Evolutionary conservation across 2,113 vertebrate genomes (phyloP).

Genomic region (Oriolus oriolus): DNA sequence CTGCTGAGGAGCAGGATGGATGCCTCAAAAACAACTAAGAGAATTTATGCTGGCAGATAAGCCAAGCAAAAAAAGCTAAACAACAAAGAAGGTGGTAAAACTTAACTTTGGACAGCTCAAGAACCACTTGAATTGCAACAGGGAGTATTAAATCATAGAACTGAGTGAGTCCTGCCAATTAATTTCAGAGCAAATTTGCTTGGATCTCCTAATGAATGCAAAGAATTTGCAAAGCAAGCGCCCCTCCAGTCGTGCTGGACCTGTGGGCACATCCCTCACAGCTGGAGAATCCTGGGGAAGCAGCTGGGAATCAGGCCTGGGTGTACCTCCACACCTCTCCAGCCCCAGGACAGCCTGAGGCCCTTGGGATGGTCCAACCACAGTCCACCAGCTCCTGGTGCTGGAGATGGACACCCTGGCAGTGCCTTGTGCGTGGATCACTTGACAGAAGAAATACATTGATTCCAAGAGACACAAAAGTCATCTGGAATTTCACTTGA

Average conservation of each 20-base stretch:
- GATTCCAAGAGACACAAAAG: neutral
- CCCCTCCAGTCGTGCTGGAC: rapidly evolving
- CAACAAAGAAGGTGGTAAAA: neutral
- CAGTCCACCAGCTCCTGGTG: rapidly evolving
- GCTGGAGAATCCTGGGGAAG: rapidly evolving
- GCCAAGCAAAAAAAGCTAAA: neutral
- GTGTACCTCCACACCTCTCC: rapidly evolving
- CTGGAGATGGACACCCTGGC: neutral
- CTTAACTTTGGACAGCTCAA: neutral
- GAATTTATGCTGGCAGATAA: neutral
- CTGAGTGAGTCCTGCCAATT: neutral
- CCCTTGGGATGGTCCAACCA: neutral
- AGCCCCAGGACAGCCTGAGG: neutral
- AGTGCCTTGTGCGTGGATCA: rapidly evolving
- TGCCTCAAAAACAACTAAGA: neutral
- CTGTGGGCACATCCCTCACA: neutral
- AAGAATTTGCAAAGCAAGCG: neutral
- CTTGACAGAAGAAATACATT: neutral
- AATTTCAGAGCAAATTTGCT: neutral
- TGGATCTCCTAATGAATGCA: neutral
- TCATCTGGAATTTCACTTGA: neutral
- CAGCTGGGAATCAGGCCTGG: neutral
- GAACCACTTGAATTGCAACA: neutral
- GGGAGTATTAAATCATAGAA: neutral
- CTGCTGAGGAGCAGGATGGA: neutral